Evolutionary conservation across 2,797 vertebrate species (phyloP), one percentile per base, ranked within the genome.

Genomic region (Ambastaia sidthimunki): DNA sequence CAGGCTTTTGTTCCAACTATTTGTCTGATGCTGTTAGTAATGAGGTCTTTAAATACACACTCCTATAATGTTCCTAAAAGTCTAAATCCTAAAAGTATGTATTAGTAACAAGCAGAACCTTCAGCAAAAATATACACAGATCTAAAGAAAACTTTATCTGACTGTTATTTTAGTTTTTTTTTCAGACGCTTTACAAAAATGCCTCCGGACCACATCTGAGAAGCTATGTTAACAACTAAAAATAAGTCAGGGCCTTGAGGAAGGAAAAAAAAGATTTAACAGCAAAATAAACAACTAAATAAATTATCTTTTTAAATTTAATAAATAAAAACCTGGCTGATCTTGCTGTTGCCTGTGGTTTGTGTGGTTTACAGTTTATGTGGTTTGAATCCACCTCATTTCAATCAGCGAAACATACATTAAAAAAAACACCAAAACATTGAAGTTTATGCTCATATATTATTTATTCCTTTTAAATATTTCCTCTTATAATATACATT

Each of bases 401-500:
- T 23, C 55, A 62, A 62, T 19, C 2, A 18, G 47, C 11, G 1
- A 57, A 47, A 60, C 59, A 13, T 1, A 16, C 0, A 9, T 1
- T n/a, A n/a, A n/a, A n/a, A 62, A 86, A 86, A 77, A 41, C 70
- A 80, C 80, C 21, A 63, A 83, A 44, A 85, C 83, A 69, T 78
- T 66, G 31, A 18, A 82, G 44, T 83, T 93, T 86, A 92, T 93
- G 93, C 92, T 92, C 91, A 95, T 95, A 94, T 94, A 95, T 94
- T 94, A 94, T 95, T 95, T 95, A 95, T 95, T 94, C 93, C 93
- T 94, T 93, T 94, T 94, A 94, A 94, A 94, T 94, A 94, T 91
- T 92, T 84, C 78, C 84, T 93, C 90, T 93, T 93, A 93, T 94
- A 93, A 93, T 94, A 94, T 93, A 95, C 90, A 93, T 90, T 90